Conservation (phyloP, 2,797 vertebrate species). For the Sus cebifrons region DNA sequence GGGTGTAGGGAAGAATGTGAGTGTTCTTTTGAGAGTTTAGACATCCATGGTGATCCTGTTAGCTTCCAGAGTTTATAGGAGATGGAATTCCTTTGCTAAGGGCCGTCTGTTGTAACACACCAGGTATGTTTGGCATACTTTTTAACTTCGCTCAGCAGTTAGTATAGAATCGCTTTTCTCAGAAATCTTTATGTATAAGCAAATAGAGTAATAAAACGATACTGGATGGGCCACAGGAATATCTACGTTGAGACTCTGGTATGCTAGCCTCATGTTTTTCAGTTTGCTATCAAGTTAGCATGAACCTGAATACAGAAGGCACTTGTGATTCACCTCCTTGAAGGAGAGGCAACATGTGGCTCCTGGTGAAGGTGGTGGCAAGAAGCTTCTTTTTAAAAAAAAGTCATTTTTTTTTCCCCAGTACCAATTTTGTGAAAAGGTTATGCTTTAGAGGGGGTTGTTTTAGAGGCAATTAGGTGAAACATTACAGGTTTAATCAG, state of each 20-base stretch:
- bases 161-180: slow-evolving; percentile 8
- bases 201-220: neutral
- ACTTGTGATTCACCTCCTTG: neutral
- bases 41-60: neutral
- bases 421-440: slow-evolving; percentile 8
- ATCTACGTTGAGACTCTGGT: neutral
- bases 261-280: neutral
- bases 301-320: neutral
- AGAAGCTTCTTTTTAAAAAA: slow-evolving; percentile 30
- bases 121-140: slow-evolving; percentile 40
- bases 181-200: neutral
- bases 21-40: slow-evolving; percentile 38
- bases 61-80: slow-evolving; percentile 35
- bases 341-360: neutral
- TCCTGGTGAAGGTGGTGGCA: slow-evolving; percentile 13
- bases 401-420: fast-evolving
- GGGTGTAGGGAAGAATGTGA: neutral
- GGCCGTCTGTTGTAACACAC: slow-evolving; percentile 46
- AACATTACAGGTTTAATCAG: slow-evolving; percentile 31
- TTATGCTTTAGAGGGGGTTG: neutral
- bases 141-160: neutral
- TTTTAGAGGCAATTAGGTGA: slow-evolving; percentile 23
- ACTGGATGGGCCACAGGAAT: neutral
- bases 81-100: slow-evolving; percentile 49
- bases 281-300: slow-evolving; percentile 21